Evolutionary conservation across 2,888 invertebrate genomes (phyloP).

Genomic region (Nomada ferruginata): DNA sequence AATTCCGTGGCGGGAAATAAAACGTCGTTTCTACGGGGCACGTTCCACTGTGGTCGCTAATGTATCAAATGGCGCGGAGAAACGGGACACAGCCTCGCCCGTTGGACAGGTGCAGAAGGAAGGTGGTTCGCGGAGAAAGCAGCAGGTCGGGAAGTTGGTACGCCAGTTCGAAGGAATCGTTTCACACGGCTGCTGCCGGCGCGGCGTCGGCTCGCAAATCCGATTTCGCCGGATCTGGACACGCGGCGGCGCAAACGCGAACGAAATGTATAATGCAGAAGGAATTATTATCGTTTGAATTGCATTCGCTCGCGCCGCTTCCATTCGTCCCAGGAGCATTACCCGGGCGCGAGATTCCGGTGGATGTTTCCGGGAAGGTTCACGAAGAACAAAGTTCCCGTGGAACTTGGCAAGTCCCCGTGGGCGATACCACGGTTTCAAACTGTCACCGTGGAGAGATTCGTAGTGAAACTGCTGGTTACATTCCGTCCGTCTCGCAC

Average conservation of each 20-base stretch:
- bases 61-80: too few relatives aligned
- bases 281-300: conserved; percentile 55
- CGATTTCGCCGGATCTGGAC: neutral
- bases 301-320: conserved; percentile 30
- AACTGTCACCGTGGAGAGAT: conserved; percentile 59
- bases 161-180: neutral
- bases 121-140: neutral
- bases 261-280: conserved; percentile 27
- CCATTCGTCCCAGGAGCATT: conserved; percentile 53
- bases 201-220: neutral
- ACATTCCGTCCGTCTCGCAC: conserved; percentile 49
- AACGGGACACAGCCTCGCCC: too few relatives aligned
- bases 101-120: neutral
- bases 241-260: neutral
- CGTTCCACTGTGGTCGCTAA: too few relatives aligned
- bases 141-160: neutral
- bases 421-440: conserved; percentile 65
- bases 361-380: conserved; percentile 59
- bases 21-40: too few relatives aligned
- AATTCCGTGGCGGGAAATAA: too few relatives aligned
- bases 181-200: neutral
- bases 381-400: conserved; percentile 63
- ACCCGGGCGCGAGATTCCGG: conserved; percentile 56
- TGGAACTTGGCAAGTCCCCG: conserved; percentile 63
- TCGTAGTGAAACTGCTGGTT: conserved; percentile 58